Evolutionary conservation across 2,113 vertebrate genomes (phyloP), one percentile per base, ranked within the genome.

Genomic region (Neotoma lepida): DNA sequence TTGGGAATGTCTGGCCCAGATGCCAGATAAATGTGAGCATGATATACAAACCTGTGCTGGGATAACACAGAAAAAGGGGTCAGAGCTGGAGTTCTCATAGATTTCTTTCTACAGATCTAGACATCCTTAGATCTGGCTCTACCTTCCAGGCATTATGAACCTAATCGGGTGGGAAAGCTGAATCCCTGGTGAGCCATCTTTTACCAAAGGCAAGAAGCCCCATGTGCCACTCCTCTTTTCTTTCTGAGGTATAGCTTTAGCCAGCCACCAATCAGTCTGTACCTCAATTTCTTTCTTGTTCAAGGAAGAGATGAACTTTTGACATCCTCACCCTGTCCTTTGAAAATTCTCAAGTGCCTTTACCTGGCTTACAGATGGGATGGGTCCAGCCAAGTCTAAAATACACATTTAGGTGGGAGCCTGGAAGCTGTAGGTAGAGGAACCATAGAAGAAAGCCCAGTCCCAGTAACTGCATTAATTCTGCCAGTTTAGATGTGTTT

Each of bases 131-230:
- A 88, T 56, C 26, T 66, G 58, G 58, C 90, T 15, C 71, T 58
- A 58, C 51, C 81, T 90, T 51, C 39, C 30, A 71, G 85, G 58
- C n/a, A 84, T 51, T 44, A 89, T 22, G 77, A 93, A 94, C 78
- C 51, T 82, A 93, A 56, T 54, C 78, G 90, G 54, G n/a, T 51
- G 1, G 14, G 68, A 88, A 73, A 91, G 61, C 84, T 76, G 49
- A 86, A 51, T 76, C 46, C 77, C 46, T n/a, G 28, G 63, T 3
- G 35, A n/a, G 39, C 46, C 87, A 66, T 58, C 54, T 70, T 84
- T 88, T 49, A 89, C 33, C 46, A 90, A 51, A 88, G n/a, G 76
- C 35, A 86, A 87, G 86, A 81, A 77, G 46, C 51, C 58, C 61
- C 64, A 56, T 20, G 26, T 20, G 4, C 33, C 33, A 86, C 58